phyloP scores from a whole-genome alignment of 2,113 vertebrate species.

The Perca schrenkii region DNA sequence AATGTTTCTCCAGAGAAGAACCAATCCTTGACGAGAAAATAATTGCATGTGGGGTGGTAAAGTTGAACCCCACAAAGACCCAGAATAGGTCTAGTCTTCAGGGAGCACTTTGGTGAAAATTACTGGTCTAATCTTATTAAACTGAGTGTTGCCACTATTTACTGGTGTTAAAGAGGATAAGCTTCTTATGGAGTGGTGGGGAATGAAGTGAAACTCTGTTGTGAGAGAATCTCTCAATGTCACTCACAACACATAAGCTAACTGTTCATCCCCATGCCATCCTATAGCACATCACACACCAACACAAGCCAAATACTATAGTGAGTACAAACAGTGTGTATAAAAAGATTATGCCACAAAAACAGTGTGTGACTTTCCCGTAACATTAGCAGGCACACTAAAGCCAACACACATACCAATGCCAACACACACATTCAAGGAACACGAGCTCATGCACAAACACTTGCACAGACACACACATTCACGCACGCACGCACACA shows the following conservation, averaged over 20 bases:
- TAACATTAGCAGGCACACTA: conserved; percentile 65
- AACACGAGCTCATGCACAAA: conserved; percentile 59
- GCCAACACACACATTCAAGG: conserved; percentile 59
- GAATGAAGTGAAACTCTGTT: conserved; percentile 45
- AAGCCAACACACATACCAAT: conserved; percentile 61
- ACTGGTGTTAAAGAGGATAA: conserved; percentile 66
- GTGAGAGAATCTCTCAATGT: conserved; percentile 40
- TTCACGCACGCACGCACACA: conserved; percentile 22
- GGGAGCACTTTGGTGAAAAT: conserved; percentile 63
- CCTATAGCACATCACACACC: conserved; percentile 29
- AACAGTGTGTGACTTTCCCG: conserved; percentile 71
- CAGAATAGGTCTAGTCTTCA: conserved; percentile 40
- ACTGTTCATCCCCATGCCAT: conserved; percentile 42
- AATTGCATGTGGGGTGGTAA: conserved; percentile 27
- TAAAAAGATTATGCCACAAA: conserved; percentile 67
- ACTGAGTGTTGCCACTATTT: conserved; percentile 49
- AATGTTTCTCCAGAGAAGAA: conserved; percentile 28
- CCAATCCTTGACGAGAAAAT: conserved; percentile 38
- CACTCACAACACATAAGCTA: conserved; percentile 43
- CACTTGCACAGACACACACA: conserved; percentile 22
- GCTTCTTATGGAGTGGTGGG: conserved; percentile 44
- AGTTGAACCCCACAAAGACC: conserved; percentile 10
- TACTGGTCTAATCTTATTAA: conserved; percentile 61
- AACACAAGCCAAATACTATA: conserved; percentile 55
- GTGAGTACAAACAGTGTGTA: conserved; percentile 46